phyloP scores from a whole-genome alignment of 2,797 vertebrate species.

The Chelmon rostratus region DNA sequence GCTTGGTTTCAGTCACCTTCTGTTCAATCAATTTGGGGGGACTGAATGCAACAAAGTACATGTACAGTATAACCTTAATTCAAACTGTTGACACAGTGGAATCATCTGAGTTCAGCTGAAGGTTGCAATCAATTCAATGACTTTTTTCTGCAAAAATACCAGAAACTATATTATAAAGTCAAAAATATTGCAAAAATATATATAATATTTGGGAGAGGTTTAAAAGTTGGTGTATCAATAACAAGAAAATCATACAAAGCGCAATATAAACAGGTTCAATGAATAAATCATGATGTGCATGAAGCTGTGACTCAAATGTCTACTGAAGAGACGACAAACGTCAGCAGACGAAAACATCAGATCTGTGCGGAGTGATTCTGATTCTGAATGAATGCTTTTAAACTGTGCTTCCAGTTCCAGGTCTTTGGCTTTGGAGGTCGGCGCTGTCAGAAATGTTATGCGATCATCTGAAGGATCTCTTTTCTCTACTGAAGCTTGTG shows the following conservation, averaged over 20 bases:
- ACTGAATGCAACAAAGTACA: neutral
- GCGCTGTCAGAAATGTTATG: neutral
- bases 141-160: neutral
- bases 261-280: no score
- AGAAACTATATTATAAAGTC: neutral
- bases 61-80: neutral
- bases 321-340: no score
- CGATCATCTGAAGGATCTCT: neutral
- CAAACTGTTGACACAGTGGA: slow-evolving; percentile 9
- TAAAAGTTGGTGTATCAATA: no score
- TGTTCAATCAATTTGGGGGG: slow-evolving; percentile 7
- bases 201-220: no score
- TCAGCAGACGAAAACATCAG: neutral
- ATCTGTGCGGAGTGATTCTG: no score
- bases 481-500: neutral
- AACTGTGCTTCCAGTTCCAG: neutral
- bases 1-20: slow-evolving; percentile 16
- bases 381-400: neutral
- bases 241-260: no score
- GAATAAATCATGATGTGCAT: no score
- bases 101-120: neutral
- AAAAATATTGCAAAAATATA: no score
- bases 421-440: neutral
- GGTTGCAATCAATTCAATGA: neutral
- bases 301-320: no score